Conservation (phyloP, 2,797 vertebrate genomes). For the Tadarida brasiliensis region DNA sequence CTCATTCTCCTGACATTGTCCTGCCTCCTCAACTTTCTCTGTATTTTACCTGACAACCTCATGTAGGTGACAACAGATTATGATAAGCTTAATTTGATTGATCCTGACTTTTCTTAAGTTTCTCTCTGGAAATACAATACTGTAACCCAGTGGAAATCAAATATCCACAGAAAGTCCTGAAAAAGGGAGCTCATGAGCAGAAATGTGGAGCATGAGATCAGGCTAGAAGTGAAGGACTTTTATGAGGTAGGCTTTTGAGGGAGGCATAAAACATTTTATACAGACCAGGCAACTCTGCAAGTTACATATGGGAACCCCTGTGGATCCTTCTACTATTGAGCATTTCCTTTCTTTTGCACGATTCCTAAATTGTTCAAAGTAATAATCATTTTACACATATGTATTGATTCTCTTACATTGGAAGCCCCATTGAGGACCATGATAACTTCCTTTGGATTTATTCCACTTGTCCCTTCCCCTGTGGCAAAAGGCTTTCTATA, state of each 20-base stretch:
- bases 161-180: neutral
- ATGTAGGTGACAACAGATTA: conserved; percentile 1
- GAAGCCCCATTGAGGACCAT: neutral
- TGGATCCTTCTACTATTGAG: neutral
- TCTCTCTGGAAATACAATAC: neutral
- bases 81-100: conserved; percentile 1
- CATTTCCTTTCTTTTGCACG: conserved; percentile 6
- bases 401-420: neutral
- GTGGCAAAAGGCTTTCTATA: neutral
- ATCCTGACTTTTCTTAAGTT: conserved; percentile 23
- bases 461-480: neutral
- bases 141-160: neutral
- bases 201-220: neutral
- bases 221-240: neutral
- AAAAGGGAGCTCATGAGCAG: neutral
- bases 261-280: neutral
- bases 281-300: neutral
- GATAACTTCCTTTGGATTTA: neutral
- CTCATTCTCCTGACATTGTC: neutral
- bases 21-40: neutral
- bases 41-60: neutral
- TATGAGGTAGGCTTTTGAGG: neutral
- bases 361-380: neutral
- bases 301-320: neutral
- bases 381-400: neutral